A percentile compares a stretch with the other conserved stretches of the same genome.
phyloP scores from a whole-genome alignment of 2,888 invertebrate species.

The Campoletis raptor region DNA sequence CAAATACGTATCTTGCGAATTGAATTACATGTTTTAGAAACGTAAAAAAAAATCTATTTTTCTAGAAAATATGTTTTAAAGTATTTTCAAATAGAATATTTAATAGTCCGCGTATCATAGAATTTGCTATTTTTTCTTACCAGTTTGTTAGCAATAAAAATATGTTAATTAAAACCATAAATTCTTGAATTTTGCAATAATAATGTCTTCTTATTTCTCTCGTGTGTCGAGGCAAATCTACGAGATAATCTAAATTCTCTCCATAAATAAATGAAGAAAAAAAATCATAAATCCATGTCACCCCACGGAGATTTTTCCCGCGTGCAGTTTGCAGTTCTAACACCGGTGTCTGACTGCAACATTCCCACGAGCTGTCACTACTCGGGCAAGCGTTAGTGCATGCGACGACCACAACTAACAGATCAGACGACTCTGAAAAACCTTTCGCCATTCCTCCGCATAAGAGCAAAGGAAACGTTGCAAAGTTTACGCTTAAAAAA shows the following conservation, averaged over 20 bases:
- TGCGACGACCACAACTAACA: slow-evolving; percentile 35
- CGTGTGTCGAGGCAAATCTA: slow-evolving; percentile 12
- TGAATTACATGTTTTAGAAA: too few species aligned
- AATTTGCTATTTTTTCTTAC: slow-evolving; percentile 8
- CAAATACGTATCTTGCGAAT: too few species aligned
- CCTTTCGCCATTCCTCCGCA: slow-evolving; percentile 61
- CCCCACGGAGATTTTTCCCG: slow-evolving; percentile 37
- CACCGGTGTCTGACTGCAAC: slow-evolving; percentile 49
- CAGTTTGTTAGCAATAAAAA: neutral
- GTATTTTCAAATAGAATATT: neutral
- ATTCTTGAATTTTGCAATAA: slow-evolving; percentile 29
- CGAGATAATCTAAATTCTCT: slow-evolving; percentile 49
- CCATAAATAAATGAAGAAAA: slow-evolving; percentile 42
- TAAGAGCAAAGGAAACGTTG: slow-evolving; percentile 30
- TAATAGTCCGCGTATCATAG: too few species aligned
- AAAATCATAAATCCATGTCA: slow-evolving; percentile 56
- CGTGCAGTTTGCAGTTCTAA: slow-evolving; percentile 12
- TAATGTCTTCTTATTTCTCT: neutral
- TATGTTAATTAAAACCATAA: slow-evolving; percentile 3
- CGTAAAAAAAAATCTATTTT: neutral
- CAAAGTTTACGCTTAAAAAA: slow-evolving; percentile 37
- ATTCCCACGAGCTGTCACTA: slow-evolving; percentile 72
- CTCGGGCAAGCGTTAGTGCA: slow-evolving; percentile 37
- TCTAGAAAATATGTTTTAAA: neutral
- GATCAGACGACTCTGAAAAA: slow-evolving; percentile 56